Evolutionary conservation across 1,140 invertebrate genomes (phyloP).

Genomic region (Bombus polaris): DNA sequence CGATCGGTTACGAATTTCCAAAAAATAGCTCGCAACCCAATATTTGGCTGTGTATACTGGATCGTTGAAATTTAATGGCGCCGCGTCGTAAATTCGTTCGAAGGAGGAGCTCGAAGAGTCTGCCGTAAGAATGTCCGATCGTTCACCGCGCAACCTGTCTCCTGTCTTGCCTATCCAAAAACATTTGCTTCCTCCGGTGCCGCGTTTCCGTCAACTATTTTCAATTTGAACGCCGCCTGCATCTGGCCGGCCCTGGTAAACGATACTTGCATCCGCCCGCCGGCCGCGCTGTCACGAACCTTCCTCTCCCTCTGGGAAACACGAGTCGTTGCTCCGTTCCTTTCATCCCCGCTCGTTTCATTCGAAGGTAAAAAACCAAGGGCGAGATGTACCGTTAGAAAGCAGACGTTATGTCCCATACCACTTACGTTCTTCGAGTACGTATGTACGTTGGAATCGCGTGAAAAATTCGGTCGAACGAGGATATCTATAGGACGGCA

Average conservation of each 20-base stretch:
- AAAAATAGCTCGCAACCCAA: neutral
- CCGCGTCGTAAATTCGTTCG: neutral
- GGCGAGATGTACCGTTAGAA: slow-evolving; percentile 45
- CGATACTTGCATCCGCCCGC: slow-evolving; percentile 17
- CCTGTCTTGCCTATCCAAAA: neutral
- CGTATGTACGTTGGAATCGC: neutral
- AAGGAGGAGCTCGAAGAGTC: neutral
- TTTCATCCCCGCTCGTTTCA: slow-evolving; percentile 21
- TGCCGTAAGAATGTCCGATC: neutral
- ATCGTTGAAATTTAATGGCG: neutral
- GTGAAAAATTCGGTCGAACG: neutral
- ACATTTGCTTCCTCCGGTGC: neutral
- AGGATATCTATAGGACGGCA: too few relatives aligned
- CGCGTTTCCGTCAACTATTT: slow-evolving; percentile 26
- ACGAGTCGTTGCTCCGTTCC: neutral
- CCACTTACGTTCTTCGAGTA: neutral
- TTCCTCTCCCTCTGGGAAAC: slow-evolving; percentile 35
- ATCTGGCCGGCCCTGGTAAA: neutral
- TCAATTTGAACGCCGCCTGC: slow-evolving; percentile 1
- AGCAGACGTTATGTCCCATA: slow-evolving; percentile 8
- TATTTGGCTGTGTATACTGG: neutral
- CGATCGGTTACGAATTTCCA: slow-evolving; percentile 15
- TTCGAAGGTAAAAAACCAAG: neutral
- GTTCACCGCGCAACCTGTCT: neutral
- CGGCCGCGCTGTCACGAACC: neutral